Percentiles rank a stretch among this genome's conserved stretches.
Conservation (phyloP, 2,888 invertebrate genomes). For the Acleris cristana region DNA sequence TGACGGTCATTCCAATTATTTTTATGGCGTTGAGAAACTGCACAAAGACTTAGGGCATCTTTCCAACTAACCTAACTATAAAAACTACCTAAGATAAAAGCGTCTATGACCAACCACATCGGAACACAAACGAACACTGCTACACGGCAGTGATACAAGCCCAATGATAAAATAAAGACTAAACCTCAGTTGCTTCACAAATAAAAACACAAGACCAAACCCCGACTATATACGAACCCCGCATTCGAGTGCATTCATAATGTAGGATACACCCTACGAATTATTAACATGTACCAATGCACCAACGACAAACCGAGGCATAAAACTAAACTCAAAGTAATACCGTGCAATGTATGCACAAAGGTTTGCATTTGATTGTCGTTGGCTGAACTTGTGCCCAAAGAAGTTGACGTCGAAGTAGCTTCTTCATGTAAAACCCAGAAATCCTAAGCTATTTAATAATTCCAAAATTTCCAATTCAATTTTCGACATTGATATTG, state of each 20-base stretch:
- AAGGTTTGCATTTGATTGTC: too few relatives aligned
- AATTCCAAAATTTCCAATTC: background rate
- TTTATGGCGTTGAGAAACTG: too few relatives aligned
- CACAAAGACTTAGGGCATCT: too few relatives aligned
- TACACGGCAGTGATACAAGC: too few relatives aligned
- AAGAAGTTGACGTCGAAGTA: slow-evolving; percentile 33
- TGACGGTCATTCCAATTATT: too few relatives aligned
- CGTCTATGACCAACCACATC: too few relatives aligned
- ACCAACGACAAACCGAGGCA: slow-evolving; percentile 42
- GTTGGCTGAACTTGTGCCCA: too few relatives aligned
- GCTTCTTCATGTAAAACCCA: slow-evolving; percentile 20
- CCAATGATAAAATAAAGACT: background rate
- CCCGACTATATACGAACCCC: slow-evolving; percentile 16
- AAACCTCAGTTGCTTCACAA: background rate
- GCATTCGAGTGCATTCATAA: slow-evolving; percentile 43
- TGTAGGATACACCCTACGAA: slow-evolving; percentile 45
- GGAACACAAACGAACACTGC: too few relatives aligned
- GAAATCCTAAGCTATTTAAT: background rate
- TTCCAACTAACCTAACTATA: too few relatives aligned
- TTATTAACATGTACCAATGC: slow-evolving; percentile 54
- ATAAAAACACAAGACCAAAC: slow-evolving; percentile 14
- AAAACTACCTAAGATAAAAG: too few relatives aligned
- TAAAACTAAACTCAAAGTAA: slow-evolving; percentile 45
- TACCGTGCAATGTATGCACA: too few relatives aligned
- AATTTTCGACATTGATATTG: background rate